A percentile compares a stretch with the other conserved stretches of the same genome.
phyloP scores from a whole-genome alignment of 2,888 invertebrate genomes.

The Pandemis heparana region DNA sequence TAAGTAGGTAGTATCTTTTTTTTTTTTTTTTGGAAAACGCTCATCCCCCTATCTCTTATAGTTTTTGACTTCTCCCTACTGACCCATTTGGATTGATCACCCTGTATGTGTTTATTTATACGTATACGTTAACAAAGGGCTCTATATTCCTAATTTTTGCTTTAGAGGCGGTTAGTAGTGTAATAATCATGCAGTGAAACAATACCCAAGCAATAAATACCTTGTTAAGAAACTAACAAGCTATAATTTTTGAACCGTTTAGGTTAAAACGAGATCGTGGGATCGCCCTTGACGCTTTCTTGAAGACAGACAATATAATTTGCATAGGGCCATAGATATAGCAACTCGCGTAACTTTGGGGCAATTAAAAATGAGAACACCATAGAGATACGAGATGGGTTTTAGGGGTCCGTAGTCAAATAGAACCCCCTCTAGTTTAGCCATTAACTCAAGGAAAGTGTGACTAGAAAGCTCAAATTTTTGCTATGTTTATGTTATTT shows the following conservation, averaged over 20 bases:
- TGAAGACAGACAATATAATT: slow-evolving; percentile 46
- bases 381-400: neutral
- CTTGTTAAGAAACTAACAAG: slow-evolving; percentile 42
- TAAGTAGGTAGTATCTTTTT: too few species aligned
- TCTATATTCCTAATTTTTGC: neutral
- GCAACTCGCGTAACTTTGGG: slow-evolving; percentile 26
- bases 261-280: slow-evolving; percentile 43
- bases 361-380: slow-evolving; percentile 28
- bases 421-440: too few species aligned
- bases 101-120: too few species aligned
- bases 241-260: slow-evolving; percentile 35
- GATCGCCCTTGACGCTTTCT: slow-evolving; percentile 52
- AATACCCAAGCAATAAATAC: slow-evolving; percentile 33
- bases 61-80: too few species aligned
- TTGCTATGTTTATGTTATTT: too few species aligned
- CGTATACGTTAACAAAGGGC: too few species aligned
- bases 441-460: too few species aligned
- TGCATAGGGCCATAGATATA: slow-evolving; percentile 46
- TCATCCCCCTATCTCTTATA: too few species aligned
- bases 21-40: too few species aligned
- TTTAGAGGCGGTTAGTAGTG: neutral
- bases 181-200: neutral
- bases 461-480: too few species aligned
- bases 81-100: too few species aligned
- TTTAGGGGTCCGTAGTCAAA: too few species aligned